Evolutionary conservation across 2,797 vertebrate genomes (phyloP), one percentile per base, ranked within the genome.

Genomic region (Pelodytes ibericus): DNA sequence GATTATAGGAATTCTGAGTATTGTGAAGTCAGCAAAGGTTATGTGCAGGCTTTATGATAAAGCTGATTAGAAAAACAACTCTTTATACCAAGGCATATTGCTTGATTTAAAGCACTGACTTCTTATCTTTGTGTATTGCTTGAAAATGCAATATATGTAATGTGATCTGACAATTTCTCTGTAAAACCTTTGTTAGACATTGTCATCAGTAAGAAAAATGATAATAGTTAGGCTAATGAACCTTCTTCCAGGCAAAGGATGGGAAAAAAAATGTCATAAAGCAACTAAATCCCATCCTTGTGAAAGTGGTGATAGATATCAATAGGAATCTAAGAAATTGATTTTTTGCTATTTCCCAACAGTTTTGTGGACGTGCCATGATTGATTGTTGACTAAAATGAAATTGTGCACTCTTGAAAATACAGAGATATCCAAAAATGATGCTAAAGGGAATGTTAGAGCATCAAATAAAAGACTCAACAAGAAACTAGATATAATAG

Each of bases 161-260:
- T 71, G 26, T 65, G 59, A 77, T 56, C 60, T 77, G 59, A 64
- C 67, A 77, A 71, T 77, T 71, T 71, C 41, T 64, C 75, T 71
- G 51, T 49, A 71, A 77, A 64, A 49, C 8, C 33, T 77, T 71
- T 77, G 68, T 71, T 77, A 77, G 65, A 57, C 60, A 71, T 64
- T 71, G 75, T 68, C 71, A 66, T 78, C 69, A 66, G 41, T 66
- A 66, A 72, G 69, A 78, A 59, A 78, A 78, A 78, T 72, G 69
- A 72, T 72, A 78, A 72, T 58, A 72, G 36, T 72, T 72, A 60
- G 49, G 56, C 69, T 72, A 78, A 78, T 78, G 75, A 78, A 66
- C 75, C 61, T 51, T 65, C 51, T 60, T 66, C 29, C 61, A 72
- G 53, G 36, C 62, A 72, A 72, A 76, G 36, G 51, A 30, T 33